Evolutionary conservation across 2,888 invertebrate species (phyloP), one percentile per base, ranked within the genome.

Genomic region (Phengaris alcon): DNA sequence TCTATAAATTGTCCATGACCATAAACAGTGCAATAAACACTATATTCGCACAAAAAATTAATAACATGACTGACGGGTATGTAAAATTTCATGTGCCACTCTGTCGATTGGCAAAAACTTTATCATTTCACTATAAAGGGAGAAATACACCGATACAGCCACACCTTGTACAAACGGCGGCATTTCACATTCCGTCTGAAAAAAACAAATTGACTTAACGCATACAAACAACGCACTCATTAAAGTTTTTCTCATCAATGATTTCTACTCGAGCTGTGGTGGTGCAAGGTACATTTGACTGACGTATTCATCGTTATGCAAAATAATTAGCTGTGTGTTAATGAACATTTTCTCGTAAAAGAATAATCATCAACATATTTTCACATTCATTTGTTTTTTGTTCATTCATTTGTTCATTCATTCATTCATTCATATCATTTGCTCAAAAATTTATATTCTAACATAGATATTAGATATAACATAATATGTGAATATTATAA

Each of bases 171-270:
- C 59, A 69, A 73, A 77, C 69, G 59, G 69, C 73, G 74, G 76
- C 76, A 75, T 78, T 76, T 77, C 75, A 73, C 77, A 75, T 77
- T 75, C 55, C 35, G 15, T 46, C 59, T 55, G 69, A 70, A 78
- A 79, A 78, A 79, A 79, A 68, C 69, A 75, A 77, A 78, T 75
- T 77, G 73, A 70, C 73, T 77, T 69, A 75, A 74, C 74, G 73
- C 76, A 74, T 77, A 75, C 75, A 78, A 79, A 78, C 72, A 64
- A 59, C 77, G 76, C 57, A 72, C 72, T 77, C 76, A 80, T 77
- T 76, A 77, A 68, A 70, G 74, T 81, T 81, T 80, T 79, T 77
- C 75, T 76, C 70, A 73, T 77, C 77, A 78, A 77, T 79, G 79
- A 78, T 80, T 80, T 79, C 79, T 79, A 78, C 76, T 78, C 75